Conservation (phyloP, 2,797 vertebrate species). For the Onychomys arenicola region DNA sequence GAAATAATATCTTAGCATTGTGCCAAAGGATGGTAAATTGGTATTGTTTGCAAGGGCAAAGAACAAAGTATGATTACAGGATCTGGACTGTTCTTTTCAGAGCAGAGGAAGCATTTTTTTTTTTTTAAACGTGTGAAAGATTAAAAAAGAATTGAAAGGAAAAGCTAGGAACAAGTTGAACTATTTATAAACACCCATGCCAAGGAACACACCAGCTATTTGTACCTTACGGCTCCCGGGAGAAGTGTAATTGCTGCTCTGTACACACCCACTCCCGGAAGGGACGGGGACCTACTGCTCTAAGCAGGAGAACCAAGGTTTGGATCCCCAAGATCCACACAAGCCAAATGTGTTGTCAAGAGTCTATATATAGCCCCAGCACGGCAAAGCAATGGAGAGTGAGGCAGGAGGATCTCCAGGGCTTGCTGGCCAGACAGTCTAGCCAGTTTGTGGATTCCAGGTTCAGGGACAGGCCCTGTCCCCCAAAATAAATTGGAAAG, state of each 20-base stretch:
- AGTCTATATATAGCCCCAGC: background rate
- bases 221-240: background rate
- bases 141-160: slow-evolving; percentile 65
- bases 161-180: slow-evolving; percentile 44
- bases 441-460: background rate
- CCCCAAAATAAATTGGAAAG: background rate
- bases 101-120: slow-evolving; percentile 60
- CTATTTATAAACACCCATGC: slow-evolving; percentile 70
- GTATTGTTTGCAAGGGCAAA: slow-evolving; percentile 44
- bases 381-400: too few species aligned
- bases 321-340: background rate
- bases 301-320: background rate
- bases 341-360: background rate
- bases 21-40: slow-evolving; percentile 56
- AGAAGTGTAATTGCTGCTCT: slow-evolving; percentile 32
- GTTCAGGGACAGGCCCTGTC: too few species aligned
- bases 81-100: slow-evolving; percentile 57
- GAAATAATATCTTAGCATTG: slow-evolving; percentile 30
- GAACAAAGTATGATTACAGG: slow-evolving; percentile 67
- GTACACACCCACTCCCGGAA: background rate
- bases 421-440: background rate
- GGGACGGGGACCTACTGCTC: background rate
- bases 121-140: slow-evolving; percentile 57
- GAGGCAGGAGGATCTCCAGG: background rate
- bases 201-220: slow-evolving; percentile 51